Percentiles rank a stretch among this genome's conserved stretches.
Evolutionary conservation across 2,113 vertebrate genomes (phyloP).

Genomic region (Catharus fuscescens): DNA sequence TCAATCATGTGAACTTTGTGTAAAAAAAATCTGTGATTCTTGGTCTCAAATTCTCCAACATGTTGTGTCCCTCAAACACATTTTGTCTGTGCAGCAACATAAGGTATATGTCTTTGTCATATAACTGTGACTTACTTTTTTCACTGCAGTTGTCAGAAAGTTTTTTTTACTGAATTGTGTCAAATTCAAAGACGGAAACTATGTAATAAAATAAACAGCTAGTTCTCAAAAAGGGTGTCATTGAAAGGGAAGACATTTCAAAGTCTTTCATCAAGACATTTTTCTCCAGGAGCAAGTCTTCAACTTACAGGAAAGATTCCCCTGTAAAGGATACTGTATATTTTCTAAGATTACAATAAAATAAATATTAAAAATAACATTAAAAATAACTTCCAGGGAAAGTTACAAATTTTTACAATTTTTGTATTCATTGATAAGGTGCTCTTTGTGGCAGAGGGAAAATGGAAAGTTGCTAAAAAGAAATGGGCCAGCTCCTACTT

Average conservation of each 20-base stretch:
- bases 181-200: not conserved
- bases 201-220: not conserved
- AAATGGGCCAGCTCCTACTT: not conserved
- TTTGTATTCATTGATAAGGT: not conserved
- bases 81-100: not conserved
- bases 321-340: not conserved
- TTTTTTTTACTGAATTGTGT: not conserved
- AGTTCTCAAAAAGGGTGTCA: not conserved
- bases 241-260: not conserved
- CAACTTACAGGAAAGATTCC: not conserved
- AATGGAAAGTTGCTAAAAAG: not conserved
- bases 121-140: not conserved
- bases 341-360: not conserved
- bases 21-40: not conserved
- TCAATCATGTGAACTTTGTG: not conserved
- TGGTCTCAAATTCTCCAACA: not conserved
- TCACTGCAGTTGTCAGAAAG: not conserved
- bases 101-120: not conserved
- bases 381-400: not conserved
- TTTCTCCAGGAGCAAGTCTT: not conserved
- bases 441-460: not conserved
- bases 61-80: not conserved
- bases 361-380: not conserved
- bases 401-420: not conserved
- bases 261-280: not conserved